phyloP scores from a whole-genome alignment of 92 coral and sea anemone species.

The Parazoanthus atlanticus region DNA sequence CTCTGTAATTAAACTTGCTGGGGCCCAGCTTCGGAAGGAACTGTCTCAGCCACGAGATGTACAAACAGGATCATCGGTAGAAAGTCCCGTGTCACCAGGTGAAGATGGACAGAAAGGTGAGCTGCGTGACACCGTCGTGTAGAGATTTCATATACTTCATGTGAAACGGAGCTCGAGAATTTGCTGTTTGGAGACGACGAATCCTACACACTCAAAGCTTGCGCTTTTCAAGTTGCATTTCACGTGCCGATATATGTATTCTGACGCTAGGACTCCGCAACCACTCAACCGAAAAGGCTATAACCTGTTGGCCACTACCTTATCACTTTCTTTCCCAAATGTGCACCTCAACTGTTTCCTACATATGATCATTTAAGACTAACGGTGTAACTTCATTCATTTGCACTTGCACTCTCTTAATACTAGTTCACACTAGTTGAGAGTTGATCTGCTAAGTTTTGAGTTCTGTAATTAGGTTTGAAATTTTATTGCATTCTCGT shows the following conservation, averaged over 20 bases:
- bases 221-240: no score
- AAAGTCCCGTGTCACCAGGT: background rate
- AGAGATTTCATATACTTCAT: background rate
- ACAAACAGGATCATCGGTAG: constrained; percentile 33
- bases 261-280: background rate
- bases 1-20: constrained; percentile 76
- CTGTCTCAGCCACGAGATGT: constrained; percentile 50
- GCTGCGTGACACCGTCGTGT: background rate
- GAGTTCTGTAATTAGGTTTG: background rate
- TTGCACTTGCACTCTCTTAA: no score
- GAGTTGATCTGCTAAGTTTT: background rate
- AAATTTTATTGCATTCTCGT: no score
- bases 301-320: background rate
- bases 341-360: no score
- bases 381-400: background rate
- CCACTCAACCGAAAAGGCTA: no score
- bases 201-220: no score
- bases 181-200: no score
- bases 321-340: background rate
- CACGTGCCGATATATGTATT: background rate
- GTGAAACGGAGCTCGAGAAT: background rate
- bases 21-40: constrained; percentile 68
- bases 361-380: no score
- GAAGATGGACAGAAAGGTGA: constrained; percentile 24
- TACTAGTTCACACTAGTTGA: background rate